Percentiles rank a stretch among this genome's conserved stretches.
These are phyloP conservation scores for Odontamblyopus rebecca DNA, from an alignment of 2,797 vertebrate genomes.

Conservation along the genomic window DNA sequence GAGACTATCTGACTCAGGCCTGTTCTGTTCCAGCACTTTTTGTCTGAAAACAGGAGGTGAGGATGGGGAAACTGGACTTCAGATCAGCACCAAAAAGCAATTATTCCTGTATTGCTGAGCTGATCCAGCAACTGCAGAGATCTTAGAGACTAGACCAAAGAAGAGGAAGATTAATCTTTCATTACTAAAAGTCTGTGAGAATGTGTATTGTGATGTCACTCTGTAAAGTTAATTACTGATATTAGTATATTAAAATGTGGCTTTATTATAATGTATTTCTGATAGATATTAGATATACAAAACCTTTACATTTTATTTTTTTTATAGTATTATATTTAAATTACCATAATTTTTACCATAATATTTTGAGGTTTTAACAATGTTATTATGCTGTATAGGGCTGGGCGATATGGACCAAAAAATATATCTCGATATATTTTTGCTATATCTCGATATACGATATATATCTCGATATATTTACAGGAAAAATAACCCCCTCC, in stretches of 20 bases:
- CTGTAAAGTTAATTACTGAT: too few relatives aligned
- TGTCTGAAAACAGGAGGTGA: neutral
- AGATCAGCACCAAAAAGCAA: constrained; percentile 1
- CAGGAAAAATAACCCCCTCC: too few relatives aligned
- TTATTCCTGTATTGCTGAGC: neutral
- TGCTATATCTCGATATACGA: too few relatives aligned
- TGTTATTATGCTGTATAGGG: neutral
- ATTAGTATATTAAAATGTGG: too few relatives aligned
- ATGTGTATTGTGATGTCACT: neutral
- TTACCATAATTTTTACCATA: too few relatives aligned
- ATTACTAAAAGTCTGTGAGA: neutral
- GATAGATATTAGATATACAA: too few relatives aligned
- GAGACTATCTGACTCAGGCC: neutral
- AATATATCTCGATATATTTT: too few relatives aligned
- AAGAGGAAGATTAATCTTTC: neutral
- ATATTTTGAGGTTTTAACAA: neutral
- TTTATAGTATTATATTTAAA: too few relatives aligned
- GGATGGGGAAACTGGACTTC: neutral
- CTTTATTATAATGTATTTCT: too few relatives aligned
- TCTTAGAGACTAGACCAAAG: neutral
- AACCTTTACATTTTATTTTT: too few relatives aligned
- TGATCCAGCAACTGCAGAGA: neutral
- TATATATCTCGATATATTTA: too few relatives aligned
- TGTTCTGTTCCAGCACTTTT: neutral
- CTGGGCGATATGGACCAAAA: too few relatives aligned